Base-by-base conservation (phyloP, 2,888 invertebrate genomes). In the Idaea dimidiata region DNA sequence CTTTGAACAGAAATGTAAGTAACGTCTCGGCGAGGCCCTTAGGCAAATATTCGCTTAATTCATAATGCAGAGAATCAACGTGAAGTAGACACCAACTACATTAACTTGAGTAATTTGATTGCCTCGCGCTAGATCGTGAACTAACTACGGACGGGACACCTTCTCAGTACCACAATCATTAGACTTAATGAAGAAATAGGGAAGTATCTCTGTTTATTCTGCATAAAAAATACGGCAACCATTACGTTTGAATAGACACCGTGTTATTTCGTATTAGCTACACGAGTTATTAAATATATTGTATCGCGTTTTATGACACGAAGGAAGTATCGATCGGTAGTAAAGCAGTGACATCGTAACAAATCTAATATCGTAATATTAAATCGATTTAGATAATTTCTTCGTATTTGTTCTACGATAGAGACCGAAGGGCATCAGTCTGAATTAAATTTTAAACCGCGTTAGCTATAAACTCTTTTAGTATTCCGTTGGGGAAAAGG, bases 31-130 rank as follows among this genome's bases (percentile, higher is more conserved):
- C 59, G 59, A 57, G 43, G 54, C 32, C 16, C 59, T 59, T 59
- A 60, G 58, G 60, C 61, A 59, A 66, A 65, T 64, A 60, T 59
- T 65, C 66, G 61, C 62, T 68, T 68, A 72, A 67, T 64, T 69
- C 63, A 64, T 67, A 70, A 70, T 65, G 59, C 57, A 62, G 61
- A 60, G 63, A 60, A 32, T 58, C 64, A 61, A 64, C 58, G 61
- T 59, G 62, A 67, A 68, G 63, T 62, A 66, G 64, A 60, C 61
- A 61, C 65, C 62, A 67, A 63, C 70, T 70, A 69, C 72, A 74
- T 74, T 74, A 70, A 67, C 67, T 59, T 61, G 61, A 66, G 68
- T 72, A 71, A 72, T 72, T 66, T 67, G 66, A 71, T 70, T 68
- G 66, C 60, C 43, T 59, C 57, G 62, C 57, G 62, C 57, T 54